phyloP scores from a whole-genome alignment of 2,113 vertebrate species.

The Entomyzon cyanotis region DNA sequence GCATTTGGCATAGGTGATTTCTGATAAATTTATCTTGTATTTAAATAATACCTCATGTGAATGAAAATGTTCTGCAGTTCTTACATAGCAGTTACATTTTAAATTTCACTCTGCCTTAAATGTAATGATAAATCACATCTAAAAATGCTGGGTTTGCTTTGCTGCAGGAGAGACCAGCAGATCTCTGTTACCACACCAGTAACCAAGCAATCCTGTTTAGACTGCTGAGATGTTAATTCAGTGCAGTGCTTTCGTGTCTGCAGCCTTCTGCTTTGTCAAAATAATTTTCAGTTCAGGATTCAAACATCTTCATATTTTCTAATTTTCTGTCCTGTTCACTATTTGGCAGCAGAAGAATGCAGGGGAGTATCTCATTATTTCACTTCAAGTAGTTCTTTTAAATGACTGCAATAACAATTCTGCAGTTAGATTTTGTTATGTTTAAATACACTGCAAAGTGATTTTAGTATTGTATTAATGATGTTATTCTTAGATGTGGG shows the following conservation, averaged over 20 bases:
- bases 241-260: background rate
- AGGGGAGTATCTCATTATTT: background rate
- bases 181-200: background rate
- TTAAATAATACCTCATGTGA: background rate
- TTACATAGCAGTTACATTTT: background rate
- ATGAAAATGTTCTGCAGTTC: background rate
- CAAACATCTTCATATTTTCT: background rate
- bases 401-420: background rate
- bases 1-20: background rate
- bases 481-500: background rate
- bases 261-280: conserved; percentile 3
- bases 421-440: background rate
- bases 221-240: background rate
- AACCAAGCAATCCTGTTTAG: background rate
- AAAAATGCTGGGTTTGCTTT: background rate
- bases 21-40: background rate
- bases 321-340: background rate
- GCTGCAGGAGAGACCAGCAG: background rate
- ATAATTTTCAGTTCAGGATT: background rate
- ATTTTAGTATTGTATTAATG: background rate
- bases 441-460: background rate
- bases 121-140: background rate
- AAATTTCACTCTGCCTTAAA: background rate
- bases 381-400: background rate
- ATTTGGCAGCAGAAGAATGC: background rate